Evolutionary conservation across 1,140 invertebrate species (phyloP).

Genomic region (Halyomorpha halys): DNA sequence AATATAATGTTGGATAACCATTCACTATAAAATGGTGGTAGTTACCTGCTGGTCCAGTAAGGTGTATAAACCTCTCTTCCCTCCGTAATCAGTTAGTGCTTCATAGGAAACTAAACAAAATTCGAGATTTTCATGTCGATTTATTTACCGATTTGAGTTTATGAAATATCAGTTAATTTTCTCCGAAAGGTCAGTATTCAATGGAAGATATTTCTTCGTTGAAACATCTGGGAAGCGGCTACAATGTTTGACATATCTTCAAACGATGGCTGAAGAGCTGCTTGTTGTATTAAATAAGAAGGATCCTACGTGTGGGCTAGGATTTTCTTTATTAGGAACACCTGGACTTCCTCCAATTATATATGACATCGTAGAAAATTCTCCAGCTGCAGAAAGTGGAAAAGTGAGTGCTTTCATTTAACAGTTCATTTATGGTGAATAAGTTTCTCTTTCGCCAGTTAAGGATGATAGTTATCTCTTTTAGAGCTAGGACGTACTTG

Average conservation of each 20-base stretch:
- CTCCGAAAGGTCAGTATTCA: neutral
- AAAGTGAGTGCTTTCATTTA: conserved; percentile 51
- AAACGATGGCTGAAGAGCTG: conserved; percentile 68
- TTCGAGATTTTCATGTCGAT: neutral
- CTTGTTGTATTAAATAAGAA: conserved; percentile 64
- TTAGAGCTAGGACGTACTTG: too few relatives aligned
- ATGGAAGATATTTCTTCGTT: conserved; percentile 6
- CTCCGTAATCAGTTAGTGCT: neutral
- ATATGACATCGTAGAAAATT: conserved; percentile 83
- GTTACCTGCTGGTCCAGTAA: conserved; percentile 3
- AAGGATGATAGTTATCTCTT: too few relatives aligned
- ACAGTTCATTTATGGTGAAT: too few relatives aligned
- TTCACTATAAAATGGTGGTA: conserved; percentile 14
- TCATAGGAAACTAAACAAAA: neutral
- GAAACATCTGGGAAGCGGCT: conserved; percentile 16
- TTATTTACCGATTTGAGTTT: conserved; percentile 2
- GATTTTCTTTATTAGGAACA: conserved; percentile 77
- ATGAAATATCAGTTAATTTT: conserved; percentile 1
- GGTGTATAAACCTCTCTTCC: conserved; percentile 2
- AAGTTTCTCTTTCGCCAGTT: too few relatives aligned
- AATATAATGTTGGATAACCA: conserved; percentile 8
- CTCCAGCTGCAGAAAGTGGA: conserved; percentile 75
- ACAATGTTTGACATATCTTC: conserved; percentile 17
- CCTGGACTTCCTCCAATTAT: conserved; percentile 81
- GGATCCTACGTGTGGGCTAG: conserved; percentile 72